Evolutionary conservation across 2,797 vertebrate species (phyloP).

Genomic region (Macrochelys suwanniensis): DNA sequence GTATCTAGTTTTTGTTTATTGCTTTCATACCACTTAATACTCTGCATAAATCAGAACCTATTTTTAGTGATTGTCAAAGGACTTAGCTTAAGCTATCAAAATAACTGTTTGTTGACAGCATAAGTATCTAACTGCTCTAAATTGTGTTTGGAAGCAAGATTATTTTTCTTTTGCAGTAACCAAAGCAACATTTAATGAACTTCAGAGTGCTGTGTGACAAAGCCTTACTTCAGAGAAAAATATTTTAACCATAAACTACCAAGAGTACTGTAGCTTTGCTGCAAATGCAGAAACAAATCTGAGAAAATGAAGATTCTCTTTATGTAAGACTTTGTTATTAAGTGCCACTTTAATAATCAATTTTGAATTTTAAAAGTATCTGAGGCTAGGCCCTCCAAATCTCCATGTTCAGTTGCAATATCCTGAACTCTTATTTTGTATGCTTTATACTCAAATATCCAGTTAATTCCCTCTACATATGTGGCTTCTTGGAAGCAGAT

Average conservation of each 20-base stretch:
- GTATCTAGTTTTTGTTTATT: neutral
- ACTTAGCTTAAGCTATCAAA: slow-evolving; percentile 23
- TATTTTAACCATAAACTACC: slow-evolving; percentile 6
- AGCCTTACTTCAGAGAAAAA: slow-evolving; percentile 13
- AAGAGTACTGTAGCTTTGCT: neutral
- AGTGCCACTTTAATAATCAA: neutral
- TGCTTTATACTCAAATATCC: neutral
- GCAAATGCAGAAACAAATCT: neutral
- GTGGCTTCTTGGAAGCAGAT: slow-evolving; percentile 36
- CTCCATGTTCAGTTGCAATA: neutral
- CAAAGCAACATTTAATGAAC: neutral
- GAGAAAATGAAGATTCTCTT: neutral
- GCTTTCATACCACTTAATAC: neutral
- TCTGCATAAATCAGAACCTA: neutral
- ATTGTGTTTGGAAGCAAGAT: slow-evolving; percentile 5
- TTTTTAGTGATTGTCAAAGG: slow-evolving; percentile 29
- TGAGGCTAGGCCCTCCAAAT: slow-evolving; percentile 3
- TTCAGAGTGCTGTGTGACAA: neutral
- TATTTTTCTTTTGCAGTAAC: slow-evolving; percentile 19
- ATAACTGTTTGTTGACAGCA: neutral
- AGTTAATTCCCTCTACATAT: neutral
- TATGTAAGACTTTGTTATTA: neutral
- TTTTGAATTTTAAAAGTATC: neutral
- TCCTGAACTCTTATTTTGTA: neutral
- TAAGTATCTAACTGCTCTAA: slow-evolving; percentile 23